These are phyloP conservation scores for Lophura nycthemera DNA, from an alignment of 2,113 vertebrate genomes.

Conservation along the genomic window DNA sequence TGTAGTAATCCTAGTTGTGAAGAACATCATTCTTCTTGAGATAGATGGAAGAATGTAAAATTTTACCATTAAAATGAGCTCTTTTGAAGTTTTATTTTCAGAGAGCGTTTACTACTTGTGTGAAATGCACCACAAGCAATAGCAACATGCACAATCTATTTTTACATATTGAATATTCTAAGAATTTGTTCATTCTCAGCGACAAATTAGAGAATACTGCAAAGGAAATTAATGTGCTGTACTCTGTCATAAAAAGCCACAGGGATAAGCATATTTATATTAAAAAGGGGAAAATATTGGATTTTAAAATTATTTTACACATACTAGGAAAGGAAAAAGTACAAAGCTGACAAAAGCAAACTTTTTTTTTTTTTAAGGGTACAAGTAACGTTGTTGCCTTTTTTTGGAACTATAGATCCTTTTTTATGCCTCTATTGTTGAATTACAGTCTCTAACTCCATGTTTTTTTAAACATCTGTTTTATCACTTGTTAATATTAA, in stretches of 20 bases:
- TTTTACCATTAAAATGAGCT: neutral
- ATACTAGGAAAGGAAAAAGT: neutral
- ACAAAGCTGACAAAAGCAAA: neutral
- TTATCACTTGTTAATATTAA: neutral
- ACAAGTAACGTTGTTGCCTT: neutral
- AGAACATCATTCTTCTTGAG: slow-evolving; percentile 26
- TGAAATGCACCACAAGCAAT: neutral
- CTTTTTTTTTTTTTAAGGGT: neutral
- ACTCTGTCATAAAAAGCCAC: neutral
- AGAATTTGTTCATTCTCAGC: neutral
- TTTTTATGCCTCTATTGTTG: neutral
- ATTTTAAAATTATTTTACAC: neutral
- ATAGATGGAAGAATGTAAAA: neutral
- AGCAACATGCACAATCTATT: neutral
- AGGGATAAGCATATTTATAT: neutral
- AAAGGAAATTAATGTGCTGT: neutral
- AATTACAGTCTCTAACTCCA: neutral
- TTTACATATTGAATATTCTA: neutral
- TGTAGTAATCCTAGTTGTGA: slow-evolving; percentile 25
- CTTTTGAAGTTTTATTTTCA: slow-evolving; percentile 10
- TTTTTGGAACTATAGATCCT: neutral
- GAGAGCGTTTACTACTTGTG: neutral
- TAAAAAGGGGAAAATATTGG: neutral
- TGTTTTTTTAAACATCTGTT: neutral
- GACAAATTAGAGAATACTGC: neutral